Base-by-base conservation (phyloP, 2,888 invertebrate genomes). In the Seladonia tumulorum region DNA sequence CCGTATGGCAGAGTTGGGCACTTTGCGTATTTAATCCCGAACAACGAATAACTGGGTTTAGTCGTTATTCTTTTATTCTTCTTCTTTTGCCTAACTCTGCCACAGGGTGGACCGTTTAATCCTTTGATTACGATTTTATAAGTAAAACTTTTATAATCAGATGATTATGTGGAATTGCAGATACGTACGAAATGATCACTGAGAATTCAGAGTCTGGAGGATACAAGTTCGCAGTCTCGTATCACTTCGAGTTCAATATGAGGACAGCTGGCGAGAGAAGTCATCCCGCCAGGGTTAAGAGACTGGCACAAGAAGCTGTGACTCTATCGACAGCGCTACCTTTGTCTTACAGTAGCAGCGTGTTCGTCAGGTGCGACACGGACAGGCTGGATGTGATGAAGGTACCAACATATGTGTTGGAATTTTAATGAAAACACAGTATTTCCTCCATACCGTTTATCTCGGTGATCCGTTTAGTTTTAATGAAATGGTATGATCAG, bases 361-460 rank as follows among this genome's bases (percentile, higher is more conserved):
- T 99, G 87, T 99, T 99, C 96, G 99, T 99, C 88, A 97, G 99
- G 90, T 98, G 98, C 95, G 99, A 99, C 96, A 97, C 98, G 87
- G 99, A 99, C 95, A 96, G 99, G 87, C 96, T 99, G 90, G 99
- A 99, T 95, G 97, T 99, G 89, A 99, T 99, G 99, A 99, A 99
- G 96, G 98, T 97, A 94, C 16, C 5, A 14, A 60, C 25, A 25
- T 12, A 49, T 49, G 4, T 60, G 60, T 60, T 25, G 25, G 22
- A 22, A 22, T 22, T 8, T 53, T 8, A 22, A 53, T 22, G 22
- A 53, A 22, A 53, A 53, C 22, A 49, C 18, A 3, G 53, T 22
- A 53, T 42, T 42, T 42, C 42, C 42, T 42, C 42, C 42, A 42
- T 42, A 42, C 8, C 42, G 8, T n/a, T n/a, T n/a, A n/a, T n/a